These are phyloP conservation scores for Microctenopoma lineatum DNA, from an alignment of 2,797 vertebrate genomes.

Conservation along the genomic window DNA sequence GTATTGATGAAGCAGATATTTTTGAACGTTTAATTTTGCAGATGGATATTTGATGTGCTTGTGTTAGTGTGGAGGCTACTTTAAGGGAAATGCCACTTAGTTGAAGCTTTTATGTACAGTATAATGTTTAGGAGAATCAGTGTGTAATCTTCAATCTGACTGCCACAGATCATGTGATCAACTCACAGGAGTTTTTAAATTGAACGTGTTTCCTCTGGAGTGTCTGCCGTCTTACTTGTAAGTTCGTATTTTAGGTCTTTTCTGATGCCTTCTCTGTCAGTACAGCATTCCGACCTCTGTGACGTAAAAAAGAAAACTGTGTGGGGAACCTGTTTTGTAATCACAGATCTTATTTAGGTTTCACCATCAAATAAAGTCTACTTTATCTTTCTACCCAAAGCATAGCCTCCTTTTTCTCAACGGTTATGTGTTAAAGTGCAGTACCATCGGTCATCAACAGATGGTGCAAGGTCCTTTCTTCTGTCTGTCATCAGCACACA, in stretches of 20 bases:
- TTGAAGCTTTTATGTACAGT: slow-evolving; percentile 51
- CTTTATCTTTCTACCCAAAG: slow-evolving; percentile 92
- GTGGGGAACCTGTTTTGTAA: slow-evolving; percentile 93
- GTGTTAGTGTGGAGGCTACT: slow-evolving; percentile 65
- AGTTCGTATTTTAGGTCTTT: slow-evolving; percentile 65
- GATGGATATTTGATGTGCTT: slow-evolving; percentile 46
- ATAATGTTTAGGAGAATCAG: slow-evolving; percentile 31
- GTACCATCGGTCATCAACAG: slow-evolving; percentile 42
- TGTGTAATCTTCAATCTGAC: slow-evolving; percentile 43
- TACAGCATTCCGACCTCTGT: slow-evolving; percentile 93
- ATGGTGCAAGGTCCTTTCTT: slow-evolving; percentile 15
- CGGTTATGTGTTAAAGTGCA: slow-evolving; percentile 20
- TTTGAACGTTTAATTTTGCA: slow-evolving; percentile 48
- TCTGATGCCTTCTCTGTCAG: slow-evolving; percentile 87
- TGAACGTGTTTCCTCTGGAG: slow-evolving; percentile 44
- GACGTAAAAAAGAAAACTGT: slow-evolving; percentile 74
- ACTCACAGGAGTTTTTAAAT: slow-evolving; percentile 17
- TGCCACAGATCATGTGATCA: slow-evolving; percentile 46
- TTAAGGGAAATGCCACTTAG: slow-evolving; percentile 75
- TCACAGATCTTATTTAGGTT: slow-evolving; percentile 89
- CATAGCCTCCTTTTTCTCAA: slow-evolving; percentile 8
- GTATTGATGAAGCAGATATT: slow-evolving; percentile 48
- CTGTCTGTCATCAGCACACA: neutral
- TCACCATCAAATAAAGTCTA: slow-evolving; percentile 94
- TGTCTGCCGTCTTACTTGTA: slow-evolving; percentile 52